phyloP scores from a whole-genome alignment of 2,888 invertebrate genomes.

The Heliconius ethilla region DNA sequence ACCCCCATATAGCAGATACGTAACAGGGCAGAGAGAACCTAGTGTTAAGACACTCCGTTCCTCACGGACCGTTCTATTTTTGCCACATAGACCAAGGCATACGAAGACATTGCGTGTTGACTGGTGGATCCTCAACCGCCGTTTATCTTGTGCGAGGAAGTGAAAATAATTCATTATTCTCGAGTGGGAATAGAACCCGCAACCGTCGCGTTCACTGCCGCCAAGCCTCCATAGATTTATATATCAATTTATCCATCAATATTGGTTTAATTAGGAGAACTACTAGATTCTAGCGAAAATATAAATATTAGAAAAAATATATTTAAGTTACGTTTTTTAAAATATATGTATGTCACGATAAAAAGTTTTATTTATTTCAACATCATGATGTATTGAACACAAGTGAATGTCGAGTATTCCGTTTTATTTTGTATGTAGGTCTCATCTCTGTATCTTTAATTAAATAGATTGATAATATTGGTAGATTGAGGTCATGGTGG shows the following conservation, averaged over 20 bases:
- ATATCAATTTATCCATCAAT: not conserved
- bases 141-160: not conserved
- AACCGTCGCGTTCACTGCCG: not conserved
- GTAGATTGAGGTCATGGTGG: no score
- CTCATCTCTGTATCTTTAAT: not conserved
- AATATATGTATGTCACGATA: slow-evolving; percentile 2
- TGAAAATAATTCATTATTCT: no score
- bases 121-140: not conserved
- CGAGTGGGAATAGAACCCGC: not conserved
- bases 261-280: not conserved
- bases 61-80: no score
- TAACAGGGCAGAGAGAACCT: not conserved
- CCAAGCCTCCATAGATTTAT: no score
- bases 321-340: not conserved
- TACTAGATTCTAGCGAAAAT: not conserved
- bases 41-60: not conserved
- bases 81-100: no score
- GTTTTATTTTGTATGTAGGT: no score
- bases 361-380: not conserved
- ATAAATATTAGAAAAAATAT: not conserved
- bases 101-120: not conserved
- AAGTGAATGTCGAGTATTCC: not conserved
- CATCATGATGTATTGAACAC: not conserved
- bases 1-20: no score
- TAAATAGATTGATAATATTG: not conserved